A percentile compares a stretch with the other conserved stretches of the same genome.
Conservation (phyloP, 2,113 vertebrate species). For the Colistium nudipinnis region DNA sequence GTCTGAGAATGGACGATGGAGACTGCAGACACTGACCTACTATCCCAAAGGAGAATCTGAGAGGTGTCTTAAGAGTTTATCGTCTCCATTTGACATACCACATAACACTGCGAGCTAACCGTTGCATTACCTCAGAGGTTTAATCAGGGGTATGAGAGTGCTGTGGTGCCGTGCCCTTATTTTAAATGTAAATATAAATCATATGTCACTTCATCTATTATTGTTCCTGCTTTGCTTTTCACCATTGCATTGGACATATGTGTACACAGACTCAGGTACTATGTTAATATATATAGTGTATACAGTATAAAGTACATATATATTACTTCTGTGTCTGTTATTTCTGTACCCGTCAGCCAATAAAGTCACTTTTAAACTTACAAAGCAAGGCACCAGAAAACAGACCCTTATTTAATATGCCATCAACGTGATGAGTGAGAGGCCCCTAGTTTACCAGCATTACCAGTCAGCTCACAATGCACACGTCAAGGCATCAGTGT, state of each 20-base stretch:
- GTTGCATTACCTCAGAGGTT: not conserved
- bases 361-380: too few relatives aligned
- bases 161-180: not conserved
- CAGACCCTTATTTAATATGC: not conserved
- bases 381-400: not conserved
- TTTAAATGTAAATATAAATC: slow-evolving; percentile 17
- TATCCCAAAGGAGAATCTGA: too few relatives aligned
- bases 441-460: not conserved
- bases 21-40: too few relatives aligned
- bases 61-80: too few relatives aligned
- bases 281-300: too few relatives aligned
- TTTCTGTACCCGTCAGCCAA: too few relatives aligned
- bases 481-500: slow-evolving; percentile 12
- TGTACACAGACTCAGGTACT: too few relatives aligned
- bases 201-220: not conserved
- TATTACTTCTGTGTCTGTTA: too few relatives aligned
- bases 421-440: not conserved
- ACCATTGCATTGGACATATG: too few relatives aligned
- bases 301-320: too few relatives aligned
- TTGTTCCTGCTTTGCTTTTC: not conserved
- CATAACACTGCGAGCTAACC: not conserved
- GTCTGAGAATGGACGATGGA: too few relatives aligned
- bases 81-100: not conserved
- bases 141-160: not conserved
- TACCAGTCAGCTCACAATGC: slow-evolving; percentile 24